Conservation (phyloP, 2,888 invertebrate genomes). For the Pharmacophagus antenor region DNA sequence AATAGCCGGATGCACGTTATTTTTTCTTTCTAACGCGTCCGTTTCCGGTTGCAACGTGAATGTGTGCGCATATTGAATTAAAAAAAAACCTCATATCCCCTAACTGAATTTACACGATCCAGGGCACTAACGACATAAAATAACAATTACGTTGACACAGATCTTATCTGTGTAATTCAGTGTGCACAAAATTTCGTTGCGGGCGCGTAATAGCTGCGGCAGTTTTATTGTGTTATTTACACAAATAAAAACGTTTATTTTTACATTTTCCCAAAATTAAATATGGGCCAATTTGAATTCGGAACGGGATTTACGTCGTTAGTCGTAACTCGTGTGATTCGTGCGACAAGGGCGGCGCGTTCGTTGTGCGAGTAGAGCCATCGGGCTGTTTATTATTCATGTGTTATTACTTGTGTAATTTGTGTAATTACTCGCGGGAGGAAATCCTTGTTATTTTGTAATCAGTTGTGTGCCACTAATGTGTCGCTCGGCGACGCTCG, state of each 20-base stretch:
- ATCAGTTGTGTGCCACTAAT: conserved; percentile 65
- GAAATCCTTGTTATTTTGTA: conserved; percentile 71
- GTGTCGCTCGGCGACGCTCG: conserved; percentile 45
- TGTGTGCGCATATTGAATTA: conserved; percentile 60
- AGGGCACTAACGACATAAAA: conserved; percentile 74
- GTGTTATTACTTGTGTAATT: conserved; percentile 68
- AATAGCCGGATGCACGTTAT: conserved; percentile 69
- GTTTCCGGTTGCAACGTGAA: conserved; percentile 65
- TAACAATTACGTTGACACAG: conserved; percentile 76
- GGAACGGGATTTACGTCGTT: conserved; percentile 65
- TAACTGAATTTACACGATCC: conserved; percentile 78
- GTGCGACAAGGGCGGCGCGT: conserved; percentile 39
- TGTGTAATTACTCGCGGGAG: conserved; percentile 66
- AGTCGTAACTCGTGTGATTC: conserved; percentile 60
- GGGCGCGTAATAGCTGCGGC: conserved; percentile 60
- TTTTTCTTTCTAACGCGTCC: conserved; percentile 72
- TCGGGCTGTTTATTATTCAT: conserved; percentile 56
- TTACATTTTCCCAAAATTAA: conserved; percentile 81
- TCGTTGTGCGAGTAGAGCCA: conserved; percentile 29
- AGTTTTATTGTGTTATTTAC: conserved; percentile 81
- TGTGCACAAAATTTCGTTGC: conserved; percentile 66
- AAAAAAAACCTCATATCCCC: conserved; percentile 61
- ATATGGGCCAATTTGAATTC: conserved; percentile 72
- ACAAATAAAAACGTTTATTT: conserved; percentile 82
- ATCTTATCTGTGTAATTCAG: conserved; percentile 75